Base-by-base conservation (phyloP, 1,140 invertebrate species). In the Venustaconcha ellipsiformis region DNA sequence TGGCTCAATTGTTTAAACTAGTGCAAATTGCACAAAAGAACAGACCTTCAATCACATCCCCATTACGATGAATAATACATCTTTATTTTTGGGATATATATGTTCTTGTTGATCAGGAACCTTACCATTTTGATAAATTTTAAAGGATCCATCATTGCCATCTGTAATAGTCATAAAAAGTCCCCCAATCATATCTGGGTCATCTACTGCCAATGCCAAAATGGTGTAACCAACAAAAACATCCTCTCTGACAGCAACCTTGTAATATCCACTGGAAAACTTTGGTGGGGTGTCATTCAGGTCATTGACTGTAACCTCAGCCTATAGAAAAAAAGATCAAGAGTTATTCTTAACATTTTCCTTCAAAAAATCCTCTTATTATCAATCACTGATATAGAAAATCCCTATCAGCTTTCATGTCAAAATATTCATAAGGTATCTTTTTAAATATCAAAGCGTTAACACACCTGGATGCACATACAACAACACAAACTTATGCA, bases 241-340 rank as follows among this genome's bases (percentile, higher is more conserved):
- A 18, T 80, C 65, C 65, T 87, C 88, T 2, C 80, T 72, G 17
- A 87, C 69, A 48, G 64, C 67, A 14, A 79, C 74, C 18, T 64
- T 74, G 79, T 87, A 89, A 14, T 81, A 71, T 26, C 75, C 77
- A n/a, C 76, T 78, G 23, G 79, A 78, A 74, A 89, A 90, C 11
- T 66, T 75, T 12, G 89, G 89, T 15, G 84, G 83, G 14, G 86
- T 88, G 80, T 90, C 89, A 76, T 90, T 90, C 55, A 80, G 65
- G 79, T 89, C 89, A 2, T 70, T 57, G 1, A 89, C 68, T 14
- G 72, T 78, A 17, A 90, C 78, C 11, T 67, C 67, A 37, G 86
- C 85, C 84, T 97, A 93, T 15, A 86, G 85, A 67, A 70, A 76
- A 75, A 13, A 92, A 93, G 55, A 72, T 0, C 18, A 64, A 66